A percentile compares a stretch with the other conserved stretches of the same genome.
Conservation (phyloP, 2,888 invertebrate species). For the Brachyptera putata region DNA sequence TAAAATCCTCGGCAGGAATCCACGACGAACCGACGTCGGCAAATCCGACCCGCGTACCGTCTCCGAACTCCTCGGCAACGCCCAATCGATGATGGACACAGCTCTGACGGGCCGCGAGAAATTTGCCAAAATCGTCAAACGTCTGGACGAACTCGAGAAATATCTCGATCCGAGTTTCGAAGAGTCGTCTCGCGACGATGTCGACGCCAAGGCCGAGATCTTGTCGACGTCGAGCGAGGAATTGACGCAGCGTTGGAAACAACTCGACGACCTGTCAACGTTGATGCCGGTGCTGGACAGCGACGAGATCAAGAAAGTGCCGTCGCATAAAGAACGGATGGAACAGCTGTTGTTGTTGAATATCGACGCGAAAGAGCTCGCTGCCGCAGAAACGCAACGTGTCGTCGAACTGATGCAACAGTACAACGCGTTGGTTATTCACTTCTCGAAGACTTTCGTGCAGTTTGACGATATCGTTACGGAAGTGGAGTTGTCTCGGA, state of each 20-base stretch:
- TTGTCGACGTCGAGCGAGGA: background rate
- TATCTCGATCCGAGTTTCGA: conserved; percentile 13
- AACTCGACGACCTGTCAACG: background rate
- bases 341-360: background rate
- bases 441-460: background rate
- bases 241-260: background rate
- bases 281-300: background rate
- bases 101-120: background rate
- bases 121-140: background rate
- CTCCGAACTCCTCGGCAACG: background rate
- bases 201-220: background rate
- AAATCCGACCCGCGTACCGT: background rate
- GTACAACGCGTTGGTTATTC: background rate
- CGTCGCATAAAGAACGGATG: background rate
- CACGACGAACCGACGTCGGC: background rate
- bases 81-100: background rate
- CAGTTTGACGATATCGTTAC: background rate
- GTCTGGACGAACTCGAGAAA: conserved; percentile 8
- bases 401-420: background rate
- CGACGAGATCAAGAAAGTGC: background rate
- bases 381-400: background rate
- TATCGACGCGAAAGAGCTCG: background rate
- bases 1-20: background rate
- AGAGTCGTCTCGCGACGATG: background rate
- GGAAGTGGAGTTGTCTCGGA: background rate